phyloP scores from a whole-genome alignment of 2,888 invertebrate species.

The Neoaliturus tenellus region DNA sequence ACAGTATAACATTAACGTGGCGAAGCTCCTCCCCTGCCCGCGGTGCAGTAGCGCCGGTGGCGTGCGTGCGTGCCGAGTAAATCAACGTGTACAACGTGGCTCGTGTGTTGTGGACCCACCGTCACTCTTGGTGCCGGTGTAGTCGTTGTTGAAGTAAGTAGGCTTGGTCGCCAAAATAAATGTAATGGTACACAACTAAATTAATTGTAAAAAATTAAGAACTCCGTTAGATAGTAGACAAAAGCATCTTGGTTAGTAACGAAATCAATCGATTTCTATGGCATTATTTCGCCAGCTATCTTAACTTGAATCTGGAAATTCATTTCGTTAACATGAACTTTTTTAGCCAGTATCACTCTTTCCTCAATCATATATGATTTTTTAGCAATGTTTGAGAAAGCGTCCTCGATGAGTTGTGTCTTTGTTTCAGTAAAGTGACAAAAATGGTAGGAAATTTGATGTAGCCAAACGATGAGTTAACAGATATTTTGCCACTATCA shows the following conservation, averaged over 20 bases:
- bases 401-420: constrained; percentile 66
- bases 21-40: background rate
- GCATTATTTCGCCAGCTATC: constrained; percentile 65
- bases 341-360: constrained; percentile 69
- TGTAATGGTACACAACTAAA: too few species aligned
- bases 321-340: constrained; percentile 68
- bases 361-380: constrained; percentile 65
- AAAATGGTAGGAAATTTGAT: constrained; percentile 67
- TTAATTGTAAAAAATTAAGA: too few species aligned
- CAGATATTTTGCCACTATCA: constrained; percentile 62
- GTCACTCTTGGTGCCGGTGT: too few species aligned
- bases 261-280: constrained; percentile 65
- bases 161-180: too few species aligned
- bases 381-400: constrained; percentile 68
- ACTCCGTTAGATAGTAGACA: constrained; percentile 65
- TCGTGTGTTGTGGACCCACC: too few species aligned
- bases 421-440: constrained; percentile 66
- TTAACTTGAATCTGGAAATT: constrained; percentile 68
- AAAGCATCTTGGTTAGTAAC: constrained; percentile 39
- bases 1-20: background rate
- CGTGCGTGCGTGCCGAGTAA: too few species aligned
- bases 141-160: too few species aligned
- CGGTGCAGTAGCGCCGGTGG: too few species aligned
- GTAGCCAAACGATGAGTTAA: constrained; percentile 65
- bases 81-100: too few species aligned